Evolutionary conservation across 2,797 vertebrate species (phyloP).

Genomic region (Epinephelus awoara): DNA sequence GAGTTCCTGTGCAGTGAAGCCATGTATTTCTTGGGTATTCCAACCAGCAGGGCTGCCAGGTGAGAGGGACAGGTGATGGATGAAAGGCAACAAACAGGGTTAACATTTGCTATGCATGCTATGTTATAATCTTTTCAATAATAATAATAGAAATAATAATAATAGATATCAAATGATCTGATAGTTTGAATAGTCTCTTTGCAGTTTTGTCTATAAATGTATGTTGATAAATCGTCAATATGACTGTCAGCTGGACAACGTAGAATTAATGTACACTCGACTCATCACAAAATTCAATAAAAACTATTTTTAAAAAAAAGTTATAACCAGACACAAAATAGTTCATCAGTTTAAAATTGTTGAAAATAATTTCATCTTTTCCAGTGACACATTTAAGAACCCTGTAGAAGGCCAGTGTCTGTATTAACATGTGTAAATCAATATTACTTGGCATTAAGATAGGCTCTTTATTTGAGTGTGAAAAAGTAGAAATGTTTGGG

Average conservation of each 20-base stretch:
- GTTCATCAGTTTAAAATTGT: neutral
- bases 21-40: slow-evolving; percentile 88
- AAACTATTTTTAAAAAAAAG: neutral
- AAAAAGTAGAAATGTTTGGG: neutral
- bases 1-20: slow-evolving; percentile 91
- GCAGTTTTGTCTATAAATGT: no score
- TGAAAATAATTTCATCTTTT: neutral
- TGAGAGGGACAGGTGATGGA: slow-evolving; percentile 53
- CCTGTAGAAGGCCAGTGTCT: neutral
- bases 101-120: no score
- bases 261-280: neutral
- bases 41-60: slow-evolving; percentile 90
- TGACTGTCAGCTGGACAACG: neutral
- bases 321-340: neutral
- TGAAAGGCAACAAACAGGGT: neutral
- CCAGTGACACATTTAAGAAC: neutral
- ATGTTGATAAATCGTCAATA: neutral
- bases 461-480: neutral
- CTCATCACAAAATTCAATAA: neutral
- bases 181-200: no score
- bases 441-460: neutral
- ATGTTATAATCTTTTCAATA: no score
- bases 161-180: no score
- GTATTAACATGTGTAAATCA: neutral
- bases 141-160: no score